Evolutionary conservation across 2,888 invertebrate species (phyloP), one percentile per base, ranked within the genome.

Genomic region (Noctuana brunneofusca): DNA sequence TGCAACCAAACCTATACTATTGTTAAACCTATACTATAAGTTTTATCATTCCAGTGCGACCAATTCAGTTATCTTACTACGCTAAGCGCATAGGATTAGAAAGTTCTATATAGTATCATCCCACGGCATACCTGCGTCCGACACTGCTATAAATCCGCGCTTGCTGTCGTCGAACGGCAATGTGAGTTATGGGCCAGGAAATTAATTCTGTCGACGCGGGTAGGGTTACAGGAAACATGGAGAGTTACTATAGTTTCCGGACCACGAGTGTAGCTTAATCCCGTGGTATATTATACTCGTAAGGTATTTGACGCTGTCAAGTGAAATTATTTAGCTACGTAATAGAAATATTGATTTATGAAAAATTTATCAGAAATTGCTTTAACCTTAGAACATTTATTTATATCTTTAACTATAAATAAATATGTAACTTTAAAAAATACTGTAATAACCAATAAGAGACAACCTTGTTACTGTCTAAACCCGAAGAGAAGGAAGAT

Each of bases 121-220:
- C 4, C 41, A 30, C 9, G 12, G 41, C 41, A 46, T 83, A 87
- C 87, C 87, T 88, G 87, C 73, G 75, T 75, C 75, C 82, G 82
- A 81, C 86, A 85, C 80, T 76, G 75, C 87, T 75, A 88, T 90
- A 89, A 89, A 90, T 89, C 86, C 81, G 76, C 74, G 75, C 16
- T 18, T 81, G 81, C 86, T 87, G 81, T 83, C 85, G 83, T 78
- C 86, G 81, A 38, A 38, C 14, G 57, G 57, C 82, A 18, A 53
- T 81, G 87, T 89, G 89, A 89, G 86, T 89, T 90, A 90, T 89
- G 87, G 82, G 81, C 79, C 88, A 88, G 89, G 89, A 89, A 89
- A 90, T 90, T 90, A 90, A 90, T 89, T 88, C 89, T 86, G 88
- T 86, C 86, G 83, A 78, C 85, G 35, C 24, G 81, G 84, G 88